phyloP scores from a whole-genome alignment of 2,888 invertebrate species.

The Drosophila rubida region DNA sequence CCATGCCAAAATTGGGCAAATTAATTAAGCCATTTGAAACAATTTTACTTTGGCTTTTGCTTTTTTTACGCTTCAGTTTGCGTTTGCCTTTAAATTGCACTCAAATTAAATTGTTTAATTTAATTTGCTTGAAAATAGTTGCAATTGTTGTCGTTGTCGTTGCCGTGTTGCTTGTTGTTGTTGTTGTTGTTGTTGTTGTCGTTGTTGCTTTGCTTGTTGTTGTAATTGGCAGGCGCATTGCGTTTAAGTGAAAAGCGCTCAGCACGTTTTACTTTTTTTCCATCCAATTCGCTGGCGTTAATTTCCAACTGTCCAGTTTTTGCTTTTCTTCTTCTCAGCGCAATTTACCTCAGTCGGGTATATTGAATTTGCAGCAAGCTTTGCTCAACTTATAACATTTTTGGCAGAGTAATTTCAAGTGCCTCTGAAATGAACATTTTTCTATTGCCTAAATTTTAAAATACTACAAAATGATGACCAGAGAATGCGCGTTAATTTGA shows the following conservation, averaged over 20 bases:
- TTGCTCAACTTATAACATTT: neutral
- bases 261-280: slow-evolving; percentile 46
- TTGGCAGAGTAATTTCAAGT: too few species aligned
- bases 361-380: neutral
- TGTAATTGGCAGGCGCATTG: slow-evolving; percentile 53
- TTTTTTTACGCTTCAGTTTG: slow-evolving; percentile 11
- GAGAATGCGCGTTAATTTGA: too few species aligned
- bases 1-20: slow-evolving; percentile 73
- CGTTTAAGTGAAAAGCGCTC: slow-evolving; percentile 61
- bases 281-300: slow-evolving; percentile 42
- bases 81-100: slow-evolving; percentile 61
- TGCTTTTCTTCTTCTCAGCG: slow-evolving; percentile 5
- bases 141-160: slow-evolving; percentile 39
- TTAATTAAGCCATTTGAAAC: slow-evolving; percentile 78
- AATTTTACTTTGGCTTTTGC: slow-evolving; percentile 59
- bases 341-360: neutral
- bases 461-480: too few species aligned
- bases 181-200: slow-evolving; percentile 11
- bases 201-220: slow-evolving; percentile 50
- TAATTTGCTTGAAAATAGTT: slow-evolving; percentile 68
- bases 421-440: too few species aligned
- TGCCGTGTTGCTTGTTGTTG: too few species aligned
- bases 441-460: too few species aligned
- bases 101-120: slow-evolving; percentile 76
- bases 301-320: slow-evolving; percentile 48